Conservation (phyloP, 2,888 invertebrate species). For the Drosophila infuscata region DNA sequence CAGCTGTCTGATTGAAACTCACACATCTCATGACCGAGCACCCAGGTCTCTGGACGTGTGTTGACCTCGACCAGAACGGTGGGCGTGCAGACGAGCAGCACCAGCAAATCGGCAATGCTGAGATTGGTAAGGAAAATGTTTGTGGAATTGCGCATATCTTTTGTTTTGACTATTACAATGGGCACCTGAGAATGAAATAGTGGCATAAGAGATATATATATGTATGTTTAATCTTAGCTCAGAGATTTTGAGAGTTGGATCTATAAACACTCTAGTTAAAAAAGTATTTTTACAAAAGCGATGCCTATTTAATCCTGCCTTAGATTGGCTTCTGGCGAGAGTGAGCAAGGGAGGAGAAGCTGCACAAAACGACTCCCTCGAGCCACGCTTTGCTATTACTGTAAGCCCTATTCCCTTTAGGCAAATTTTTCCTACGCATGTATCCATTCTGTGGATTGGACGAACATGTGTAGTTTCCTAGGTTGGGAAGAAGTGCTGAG, state of each 20-base stretch:
- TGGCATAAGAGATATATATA: too few relatives aligned
- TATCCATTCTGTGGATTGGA: neutral
- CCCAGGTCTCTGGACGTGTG: conserved; percentile 96
- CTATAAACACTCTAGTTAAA: neutral
- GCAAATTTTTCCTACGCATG: neutral
- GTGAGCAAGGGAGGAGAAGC: neutral
- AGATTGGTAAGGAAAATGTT: conserved; percentile 97
- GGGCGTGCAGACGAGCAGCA: conserved; percentile 95
- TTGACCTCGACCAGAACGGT: conserved; percentile 97
- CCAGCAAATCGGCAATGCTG: conserved; percentile 96
- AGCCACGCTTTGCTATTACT: neutral
- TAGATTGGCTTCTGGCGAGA: neutral
- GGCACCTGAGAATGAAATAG: conserved; percentile 87
- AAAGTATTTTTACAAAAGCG: neutral
- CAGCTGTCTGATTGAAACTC: conserved; percentile 86
- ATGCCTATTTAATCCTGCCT: neutral
- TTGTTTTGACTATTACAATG: conserved; percentile 95
- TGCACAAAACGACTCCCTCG: neutral
- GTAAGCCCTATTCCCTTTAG: neutral
- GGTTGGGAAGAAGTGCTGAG: neutral
- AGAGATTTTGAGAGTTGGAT: neutral
- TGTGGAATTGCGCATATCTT: conserved; percentile 97
- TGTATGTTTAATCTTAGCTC: neutral
- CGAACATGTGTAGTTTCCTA: neutral
- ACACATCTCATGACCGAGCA: conserved; percentile 96